Conservation (phyloP, 2,113 vertebrate species). For the Eonycteris spelaea region DNA sequence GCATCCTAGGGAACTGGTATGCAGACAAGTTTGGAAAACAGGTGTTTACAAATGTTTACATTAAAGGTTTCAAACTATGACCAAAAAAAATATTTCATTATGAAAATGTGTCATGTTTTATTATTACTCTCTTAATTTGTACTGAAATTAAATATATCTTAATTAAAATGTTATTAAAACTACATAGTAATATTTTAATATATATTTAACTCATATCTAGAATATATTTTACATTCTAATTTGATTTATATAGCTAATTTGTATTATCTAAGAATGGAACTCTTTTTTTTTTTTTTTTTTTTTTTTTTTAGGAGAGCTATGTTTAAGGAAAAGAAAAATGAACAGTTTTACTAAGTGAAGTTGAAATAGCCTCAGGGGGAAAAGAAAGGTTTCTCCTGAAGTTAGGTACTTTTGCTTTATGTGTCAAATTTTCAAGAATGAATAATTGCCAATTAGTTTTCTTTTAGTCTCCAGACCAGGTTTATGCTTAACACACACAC, state of each 20-base stretch:
- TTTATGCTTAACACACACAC: background rate
- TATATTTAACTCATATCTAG: background rate
- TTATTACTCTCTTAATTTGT: background rate
- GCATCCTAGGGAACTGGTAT: background rate
- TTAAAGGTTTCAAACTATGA: background rate
- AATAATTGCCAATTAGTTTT: constrained; percentile 13
- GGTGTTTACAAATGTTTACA: background rate
- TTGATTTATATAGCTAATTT: constrained; percentile 5
- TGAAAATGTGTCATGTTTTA: background rate
- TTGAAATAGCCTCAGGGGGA: background rate
- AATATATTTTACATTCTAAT: background rate
- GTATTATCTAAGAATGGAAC: background rate
- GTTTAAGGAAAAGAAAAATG: background rate
- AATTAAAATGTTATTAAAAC: background rate
- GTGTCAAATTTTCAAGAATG: background rate
- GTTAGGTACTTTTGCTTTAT: background rate
- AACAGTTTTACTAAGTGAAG: constrained; percentile 6
- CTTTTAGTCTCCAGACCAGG: constrained; percentile 3
- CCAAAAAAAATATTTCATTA: background rate
- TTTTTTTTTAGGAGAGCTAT: background rate
- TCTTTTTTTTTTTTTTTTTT: background rate
- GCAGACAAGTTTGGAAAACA: background rate
- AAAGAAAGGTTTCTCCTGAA: constrained; percentile 12
- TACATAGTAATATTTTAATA: background rate
- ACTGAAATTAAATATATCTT: background rate